Percentiles rank a stretch among this genome's conserved stretches.
These are phyloP conservation scores for Chaetodon trifasciatus DNA, from an alignment of 2,797 vertebrate genomes.

Conservation along the genomic window DNA sequence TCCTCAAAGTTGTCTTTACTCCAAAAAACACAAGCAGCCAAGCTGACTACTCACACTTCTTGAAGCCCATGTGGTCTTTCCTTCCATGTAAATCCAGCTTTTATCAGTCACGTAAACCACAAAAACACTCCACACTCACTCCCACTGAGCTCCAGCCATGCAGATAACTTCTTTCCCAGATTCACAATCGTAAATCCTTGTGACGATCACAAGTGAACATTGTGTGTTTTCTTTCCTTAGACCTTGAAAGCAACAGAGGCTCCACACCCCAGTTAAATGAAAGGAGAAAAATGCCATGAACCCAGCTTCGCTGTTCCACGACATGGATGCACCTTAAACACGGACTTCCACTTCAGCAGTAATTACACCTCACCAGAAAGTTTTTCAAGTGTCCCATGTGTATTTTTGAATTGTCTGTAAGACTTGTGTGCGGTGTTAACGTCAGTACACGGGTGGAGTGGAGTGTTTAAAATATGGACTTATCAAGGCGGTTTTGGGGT, in stretches of 20 bases:
- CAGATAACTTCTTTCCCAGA: not conserved
- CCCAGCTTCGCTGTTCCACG: not conserved
- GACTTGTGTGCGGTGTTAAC: slow-evolving; percentile 34
- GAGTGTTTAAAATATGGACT: slow-evolving; percentile 27
- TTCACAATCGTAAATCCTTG: not conserved
- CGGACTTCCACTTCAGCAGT: slow-evolving; percentile 50
- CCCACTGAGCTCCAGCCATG: not conserved
- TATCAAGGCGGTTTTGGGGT: not conserved
- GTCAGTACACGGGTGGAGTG: slow-evolving; percentile 18
- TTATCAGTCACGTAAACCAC: too few relatives aligned
- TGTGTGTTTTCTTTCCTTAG: slow-evolving; percentile 53
- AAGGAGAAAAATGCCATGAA: not conserved
- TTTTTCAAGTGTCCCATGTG: slow-evolving; percentile 36
- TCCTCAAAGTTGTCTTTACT: not conserved
- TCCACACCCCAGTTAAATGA: slow-evolving; percentile 63
- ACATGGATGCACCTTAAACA: slow-evolving; percentile 38
- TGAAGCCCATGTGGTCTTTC: not conserved
- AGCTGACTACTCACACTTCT: not conserved
- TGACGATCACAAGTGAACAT: not conserved
- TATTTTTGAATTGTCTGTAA: slow-evolving; percentile 53
- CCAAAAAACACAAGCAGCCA: not conserved
- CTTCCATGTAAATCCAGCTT: not conserved
- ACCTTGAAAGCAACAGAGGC: slow-evolving; percentile 65
- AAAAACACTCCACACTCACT: not conserved
- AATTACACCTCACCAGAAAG: slow-evolving; percentile 31